Percentiles rank a stretch among this genome's conserved stretches.
Evolutionary conservation across 2,888 invertebrate genomes (phyloP).

Genomic region (Himalopsyche kuldschensis): DNA sequence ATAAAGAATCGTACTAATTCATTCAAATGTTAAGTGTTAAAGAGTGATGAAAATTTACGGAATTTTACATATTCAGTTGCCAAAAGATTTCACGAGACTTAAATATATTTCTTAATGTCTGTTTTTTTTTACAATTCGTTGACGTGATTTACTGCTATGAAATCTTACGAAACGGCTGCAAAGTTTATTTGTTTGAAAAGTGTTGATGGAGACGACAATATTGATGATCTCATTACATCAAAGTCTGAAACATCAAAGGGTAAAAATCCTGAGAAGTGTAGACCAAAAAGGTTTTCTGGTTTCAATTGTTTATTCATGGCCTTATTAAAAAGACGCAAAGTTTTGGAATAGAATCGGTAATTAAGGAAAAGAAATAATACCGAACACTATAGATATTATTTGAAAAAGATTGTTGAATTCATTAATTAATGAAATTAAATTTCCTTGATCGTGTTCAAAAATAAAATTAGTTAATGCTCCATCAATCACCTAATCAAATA

Average conservation of each 20-base stretch:
- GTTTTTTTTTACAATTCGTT: too few relatives aligned
- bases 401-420: too few relatives aligned
- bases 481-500: not conserved
- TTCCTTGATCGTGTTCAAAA: not conserved
- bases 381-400: too few relatives aligned
- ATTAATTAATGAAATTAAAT: too few relatives aligned
- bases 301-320: not conserved
- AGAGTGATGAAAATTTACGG: too few relatives aligned
- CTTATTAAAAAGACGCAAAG: not conserved
- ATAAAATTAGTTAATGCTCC: not conserved
- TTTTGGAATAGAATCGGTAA: too few relatives aligned
- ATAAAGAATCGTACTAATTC: too few relatives aligned
- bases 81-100: too few relatives aligned
- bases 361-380: too few relatives aligned
- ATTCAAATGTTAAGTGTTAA: too few relatives aligned
- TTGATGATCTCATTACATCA: not conserved
- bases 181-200: not conserved
- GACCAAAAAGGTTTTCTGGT: not conserved
- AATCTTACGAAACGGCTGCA: not conserved
- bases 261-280: not conserved
- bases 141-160: not conserved
- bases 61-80: too few relatives aligned
- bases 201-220: conserved; percentile 2
- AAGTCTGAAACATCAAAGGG: not conserved
- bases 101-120: too few relatives aligned